phyloP scores from a whole-genome alignment of 2,797 vertebrate genomes.

The Protosalanx chinensis region DNA sequence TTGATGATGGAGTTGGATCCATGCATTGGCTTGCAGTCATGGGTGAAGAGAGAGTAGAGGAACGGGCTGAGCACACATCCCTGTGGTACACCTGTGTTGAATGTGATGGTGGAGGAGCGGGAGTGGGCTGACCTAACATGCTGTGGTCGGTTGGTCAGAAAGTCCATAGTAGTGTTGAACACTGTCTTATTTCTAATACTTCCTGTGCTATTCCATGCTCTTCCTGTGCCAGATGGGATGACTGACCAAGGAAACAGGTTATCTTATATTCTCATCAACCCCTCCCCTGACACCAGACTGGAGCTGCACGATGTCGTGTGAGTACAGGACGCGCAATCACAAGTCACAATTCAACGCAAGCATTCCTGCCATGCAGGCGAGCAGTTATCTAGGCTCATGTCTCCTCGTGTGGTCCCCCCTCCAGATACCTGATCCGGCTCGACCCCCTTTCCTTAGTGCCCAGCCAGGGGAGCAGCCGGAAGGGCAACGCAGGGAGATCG shows the following conservation, averaged over 20 bases:
- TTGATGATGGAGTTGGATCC: too few relatives aligned
- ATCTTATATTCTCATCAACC: slow-evolving; percentile 86
- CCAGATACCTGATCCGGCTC: slow-evolving; percentile 80
- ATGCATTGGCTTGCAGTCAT: too few relatives aligned
- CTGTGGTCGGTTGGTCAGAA: too few relatives aligned
- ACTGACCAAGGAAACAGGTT: slow-evolving; percentile 81
- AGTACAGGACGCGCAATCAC: slow-evolving; percentile 51
- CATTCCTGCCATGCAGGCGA: neutral
- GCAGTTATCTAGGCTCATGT: neutral
- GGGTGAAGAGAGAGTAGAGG: too few relatives aligned
- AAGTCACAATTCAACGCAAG: neutral
- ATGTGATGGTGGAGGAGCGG: too few relatives aligned
- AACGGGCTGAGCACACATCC: too few relatives aligned
- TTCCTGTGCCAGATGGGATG: slow-evolving; percentile 76
- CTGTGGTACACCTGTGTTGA: too few relatives aligned
- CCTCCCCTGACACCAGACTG: slow-evolving; percentile 78
- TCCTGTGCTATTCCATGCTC: slow-evolving; percentile 47
- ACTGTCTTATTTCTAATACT: slow-evolving; percentile 19
- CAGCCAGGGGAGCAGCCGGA: slow-evolving; percentile 70
- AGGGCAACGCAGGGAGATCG: slow-evolving; percentile 65
- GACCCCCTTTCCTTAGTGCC: slow-evolving; percentile 80
- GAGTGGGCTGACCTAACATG: too few relatives aligned
- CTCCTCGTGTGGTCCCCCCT: slow-evolving; percentile 1
- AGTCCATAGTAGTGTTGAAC: too few relatives aligned
- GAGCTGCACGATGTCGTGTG: slow-evolving; percentile 83